Conservation (phyloP, 2,797 vertebrate genomes). For the Caiman crocodilus region DNA sequence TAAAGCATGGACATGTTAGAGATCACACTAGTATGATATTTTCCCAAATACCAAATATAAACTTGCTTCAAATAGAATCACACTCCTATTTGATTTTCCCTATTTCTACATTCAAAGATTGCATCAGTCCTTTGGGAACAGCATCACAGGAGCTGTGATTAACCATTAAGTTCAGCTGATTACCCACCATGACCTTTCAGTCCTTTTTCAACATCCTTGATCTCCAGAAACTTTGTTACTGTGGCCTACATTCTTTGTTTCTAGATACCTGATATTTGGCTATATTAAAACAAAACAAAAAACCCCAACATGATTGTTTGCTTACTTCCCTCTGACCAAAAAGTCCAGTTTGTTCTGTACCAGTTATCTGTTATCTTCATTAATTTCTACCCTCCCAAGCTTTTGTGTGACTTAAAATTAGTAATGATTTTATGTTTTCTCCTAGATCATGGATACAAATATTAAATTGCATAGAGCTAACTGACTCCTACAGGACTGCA, state of each 20-base stretch:
- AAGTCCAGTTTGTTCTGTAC: neutral
- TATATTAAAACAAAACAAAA: neutral
- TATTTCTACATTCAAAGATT: fast-evolving
- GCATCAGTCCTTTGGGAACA: fast-evolving
- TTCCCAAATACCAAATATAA: fast-evolving
- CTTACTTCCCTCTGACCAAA: neutral
- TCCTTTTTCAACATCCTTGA: neutral
- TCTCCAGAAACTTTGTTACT: fast-evolving
- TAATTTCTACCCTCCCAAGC: neutral
- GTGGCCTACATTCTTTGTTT: neutral
- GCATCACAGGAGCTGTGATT: neutral
- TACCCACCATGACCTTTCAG: fast-evolving
- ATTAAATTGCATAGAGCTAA: neutral
- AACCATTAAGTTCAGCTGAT: too few relatives aligned
- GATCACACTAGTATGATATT: conserved; percentile 14
- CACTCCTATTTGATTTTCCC: fast-evolving
- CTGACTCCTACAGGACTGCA: neutral
- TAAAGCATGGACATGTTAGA: neutral
- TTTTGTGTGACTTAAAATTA: neutral
- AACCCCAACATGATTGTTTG: neutral
- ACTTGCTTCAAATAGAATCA: fast-evolving
- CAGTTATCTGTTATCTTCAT: neutral
- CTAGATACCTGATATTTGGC: fast-evolving
- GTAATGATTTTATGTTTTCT: neutral
- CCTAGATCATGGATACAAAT: neutral